Conservation (phyloP, 1,140 invertebrate species). For the Bombus terrestris region DNA sequence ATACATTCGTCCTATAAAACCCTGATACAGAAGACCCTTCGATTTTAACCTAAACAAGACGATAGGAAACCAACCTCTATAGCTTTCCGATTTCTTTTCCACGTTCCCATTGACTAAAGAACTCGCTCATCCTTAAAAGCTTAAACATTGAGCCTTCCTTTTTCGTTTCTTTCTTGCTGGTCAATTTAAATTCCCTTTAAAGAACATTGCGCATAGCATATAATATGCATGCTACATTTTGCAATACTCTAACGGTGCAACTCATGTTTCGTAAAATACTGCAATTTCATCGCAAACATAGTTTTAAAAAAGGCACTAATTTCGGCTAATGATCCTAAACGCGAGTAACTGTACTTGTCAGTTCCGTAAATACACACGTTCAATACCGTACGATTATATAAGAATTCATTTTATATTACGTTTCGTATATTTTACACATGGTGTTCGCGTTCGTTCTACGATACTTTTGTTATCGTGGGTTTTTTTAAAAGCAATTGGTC, state of each 20-base stretch:
- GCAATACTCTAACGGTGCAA: background rate
- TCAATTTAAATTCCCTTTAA: constrained; percentile 12
- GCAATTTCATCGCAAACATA: background rate
- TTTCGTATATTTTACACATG: too few species aligned
- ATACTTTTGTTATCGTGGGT: too few species aligned
- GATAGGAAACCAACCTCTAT: constrained; percentile 36
- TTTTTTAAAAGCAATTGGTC: too few species aligned
- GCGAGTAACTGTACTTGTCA: background rate
- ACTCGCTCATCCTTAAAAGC: constrained; percentile 77
- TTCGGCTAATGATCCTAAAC: background rate
- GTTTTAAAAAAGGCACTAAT: background rate
- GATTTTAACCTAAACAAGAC: constrained; percentile 67
- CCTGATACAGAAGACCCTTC: constrained; percentile 71
- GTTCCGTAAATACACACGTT: background rate
- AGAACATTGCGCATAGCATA: too few species aligned
- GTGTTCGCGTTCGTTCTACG: too few species aligned
- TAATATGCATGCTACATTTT: too few species aligned
- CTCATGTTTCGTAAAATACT: background rate
- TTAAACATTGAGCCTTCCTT: constrained; percentile 41
- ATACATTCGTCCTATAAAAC: constrained; percentile 49
- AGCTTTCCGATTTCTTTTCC: constrained; percentile 70
- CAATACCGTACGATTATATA: background rate
- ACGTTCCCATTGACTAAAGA: constrained; percentile 77
- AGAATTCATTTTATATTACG: background rate
- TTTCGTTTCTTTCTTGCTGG: background rate